Evolutionary conservation across 2,797 vertebrate genomes (phyloP), one percentile per base, ranked within the genome.

Genomic region (Microhierax caerulescens): DNA sequence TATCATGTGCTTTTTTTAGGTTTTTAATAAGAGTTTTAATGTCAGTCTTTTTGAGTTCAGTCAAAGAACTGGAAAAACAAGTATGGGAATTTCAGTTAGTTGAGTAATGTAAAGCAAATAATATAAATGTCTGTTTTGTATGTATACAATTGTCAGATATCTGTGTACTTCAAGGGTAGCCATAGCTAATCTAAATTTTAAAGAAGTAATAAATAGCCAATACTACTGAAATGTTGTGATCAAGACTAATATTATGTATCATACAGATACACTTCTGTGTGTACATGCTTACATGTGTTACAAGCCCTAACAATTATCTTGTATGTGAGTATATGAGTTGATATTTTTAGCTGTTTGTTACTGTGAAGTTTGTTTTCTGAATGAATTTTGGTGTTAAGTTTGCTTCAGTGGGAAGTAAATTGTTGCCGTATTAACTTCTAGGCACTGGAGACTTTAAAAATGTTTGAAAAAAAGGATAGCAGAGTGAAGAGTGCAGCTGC

Each of bases 391-490:
- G 14, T 82, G 4, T 63, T 63, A 41, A 60, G 11, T 30, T 90
- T 57, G 5, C 84, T 91, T 85, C 60, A 78, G 8, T 78, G 65
- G 53, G 36, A 81, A 51, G 5, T 97, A 88, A 97, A 7, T 81
- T 88, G 41, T 76, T 95, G 65, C n/a, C 91, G 68, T 90, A 97
- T 95, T 85, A 61, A 61, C 50, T 98, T 97, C 34, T 95, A 99
- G 99, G 99, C 99, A 45, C 98, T 99, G 72, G 99, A 99, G 92
- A 99, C 99, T 7, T 97, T 99, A 95, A 99, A 99, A 98, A 99
- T 98, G 51, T 99, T 99, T 98, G 99, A 99, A 97, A 99, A 99
- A 97, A 99, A 99, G 93, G 99, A 99, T 91, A 99, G 99, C 97
- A 98, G 99, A 97, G 99, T 99, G 69, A 99, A 99, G 97, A 99